Evolutionary conservation across 2,797 vertebrate species (phyloP).

Genomic region (Microchirus variegatus): DNA sequence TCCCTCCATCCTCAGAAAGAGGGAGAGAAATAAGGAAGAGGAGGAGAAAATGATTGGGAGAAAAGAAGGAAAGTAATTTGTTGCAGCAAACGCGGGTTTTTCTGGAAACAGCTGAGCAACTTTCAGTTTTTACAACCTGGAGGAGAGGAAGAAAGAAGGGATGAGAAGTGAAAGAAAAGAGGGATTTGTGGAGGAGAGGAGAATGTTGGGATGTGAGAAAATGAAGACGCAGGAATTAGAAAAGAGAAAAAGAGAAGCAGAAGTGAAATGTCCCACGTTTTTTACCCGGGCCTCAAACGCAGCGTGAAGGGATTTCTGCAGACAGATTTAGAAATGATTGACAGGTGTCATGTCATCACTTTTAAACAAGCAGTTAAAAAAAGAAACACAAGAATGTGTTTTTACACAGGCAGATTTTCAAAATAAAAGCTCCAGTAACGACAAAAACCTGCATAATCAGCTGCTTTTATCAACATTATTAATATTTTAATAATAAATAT

Average conservation of each 20-base stretch:
- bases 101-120: constrained; percentile 4
- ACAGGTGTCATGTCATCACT: too few species aligned
- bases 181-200: neutral
- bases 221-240: neutral
- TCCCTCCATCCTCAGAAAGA: constrained; percentile 15
- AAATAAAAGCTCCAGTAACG: too few species aligned
- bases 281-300: neutral
- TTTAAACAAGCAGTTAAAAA: too few species aligned
- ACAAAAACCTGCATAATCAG: too few species aligned
- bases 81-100: constrained; percentile 15
- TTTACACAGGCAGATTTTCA: too few species aligned
- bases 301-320: too few species aligned
- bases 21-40: neutral
- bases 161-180: neutral
- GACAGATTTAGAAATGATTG: too few species aligned
- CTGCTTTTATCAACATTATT: too few species aligned
- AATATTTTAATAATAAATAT: too few species aligned
- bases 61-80: constrained; percentile 31
- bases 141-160: neutral
- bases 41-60: constrained; percentile 6
- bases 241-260: neutral
- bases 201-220: neutral
- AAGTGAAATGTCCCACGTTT: neutral
- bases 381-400: too few species aligned
- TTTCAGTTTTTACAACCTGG: neutral